Conservation (phyloP, 2,888 invertebrate species). For the Mimumesa dahlbomi region DNA sequence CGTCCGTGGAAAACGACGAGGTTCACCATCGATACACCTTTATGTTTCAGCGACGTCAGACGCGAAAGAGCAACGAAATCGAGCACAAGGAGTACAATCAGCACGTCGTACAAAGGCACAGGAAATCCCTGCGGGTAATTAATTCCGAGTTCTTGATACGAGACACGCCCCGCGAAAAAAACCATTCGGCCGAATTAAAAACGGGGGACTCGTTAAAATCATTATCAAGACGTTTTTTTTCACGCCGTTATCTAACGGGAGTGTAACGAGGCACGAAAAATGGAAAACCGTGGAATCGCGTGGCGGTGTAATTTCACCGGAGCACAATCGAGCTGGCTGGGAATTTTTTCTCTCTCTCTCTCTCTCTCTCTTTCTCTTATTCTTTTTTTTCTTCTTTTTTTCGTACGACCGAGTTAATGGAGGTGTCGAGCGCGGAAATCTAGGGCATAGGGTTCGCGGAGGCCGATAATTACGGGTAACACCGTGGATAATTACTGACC, state of each 20-base stretch:
- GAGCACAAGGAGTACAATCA: constrained; percentile 73
- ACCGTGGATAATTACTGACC: constrained; percentile 40
- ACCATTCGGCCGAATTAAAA: too few species aligned
- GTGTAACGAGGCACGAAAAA: not conserved
- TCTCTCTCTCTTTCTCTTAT: too few species aligned
- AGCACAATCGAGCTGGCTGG: not conserved
- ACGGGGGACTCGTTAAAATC: too few species aligned
- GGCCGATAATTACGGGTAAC: constrained; percentile 39
- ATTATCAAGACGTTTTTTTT: too few species aligned
- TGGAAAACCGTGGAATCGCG: not conserved
- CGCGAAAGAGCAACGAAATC: constrained; percentile 71
- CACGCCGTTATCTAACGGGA: too few species aligned
- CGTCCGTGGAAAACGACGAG: constrained; percentile 34
- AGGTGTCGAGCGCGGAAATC: constrained; percentile 24
- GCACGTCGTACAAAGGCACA: constrained; percentile 72
- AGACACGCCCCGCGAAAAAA: too few species aligned
- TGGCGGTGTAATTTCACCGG: not conserved
- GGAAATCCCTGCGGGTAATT: constrained; percentile 76
- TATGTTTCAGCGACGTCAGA: constrained; percentile 71
- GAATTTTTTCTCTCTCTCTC: constrained; percentile 3
- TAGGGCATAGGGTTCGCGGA: constrained; percentile 27
- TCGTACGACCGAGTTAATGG: too few species aligned
- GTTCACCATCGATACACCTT: not conserved
- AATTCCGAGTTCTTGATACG: not conserved
- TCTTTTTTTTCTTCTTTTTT: too few species aligned